These are phyloP conservation scores for Mechanitis messenoides DNA, from an alignment of 2,888 invertebrate species.

Conservation along the genomic window DNA sequence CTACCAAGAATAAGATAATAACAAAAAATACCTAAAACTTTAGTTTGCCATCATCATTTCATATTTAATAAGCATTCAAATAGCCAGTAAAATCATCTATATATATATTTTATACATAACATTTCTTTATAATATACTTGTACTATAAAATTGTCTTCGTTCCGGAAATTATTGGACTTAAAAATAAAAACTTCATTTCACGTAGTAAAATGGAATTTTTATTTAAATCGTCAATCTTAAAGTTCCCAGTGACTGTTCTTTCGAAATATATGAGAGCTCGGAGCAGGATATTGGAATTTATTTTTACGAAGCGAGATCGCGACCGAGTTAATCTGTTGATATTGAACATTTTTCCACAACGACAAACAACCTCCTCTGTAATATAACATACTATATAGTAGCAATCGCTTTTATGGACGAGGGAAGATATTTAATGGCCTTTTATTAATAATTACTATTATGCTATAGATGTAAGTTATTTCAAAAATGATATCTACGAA, in stretches of 20 bases:
- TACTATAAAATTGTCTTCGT: neutral
- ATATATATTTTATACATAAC: too few relatives aligned
- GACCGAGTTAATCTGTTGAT: conserved; percentile 54
- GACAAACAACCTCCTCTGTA: too few relatives aligned
- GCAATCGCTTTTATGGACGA: too few relatives aligned
- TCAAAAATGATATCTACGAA: too few relatives aligned
- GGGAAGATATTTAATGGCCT: too few relatives aligned
- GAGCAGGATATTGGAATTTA: conserved; percentile 41
- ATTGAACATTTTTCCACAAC: conserved; percentile 52
- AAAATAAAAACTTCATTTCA: neutral
- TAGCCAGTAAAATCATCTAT: neutral
- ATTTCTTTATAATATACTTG: too few relatives aligned
- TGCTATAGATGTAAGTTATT: too few relatives aligned
- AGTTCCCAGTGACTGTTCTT: conserved; percentile 62
- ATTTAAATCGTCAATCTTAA: conserved; percentile 38
- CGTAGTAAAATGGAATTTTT: neutral
- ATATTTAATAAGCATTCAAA: neutral
- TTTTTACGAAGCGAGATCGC: conserved; percentile 38
- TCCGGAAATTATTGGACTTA: neutral
- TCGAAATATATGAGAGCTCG: conserved; percentile 49
- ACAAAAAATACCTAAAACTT: too few relatives aligned
- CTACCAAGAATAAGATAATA: too few relatives aligned
- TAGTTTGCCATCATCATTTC: too few relatives aligned
- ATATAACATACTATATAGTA: too few relatives aligned
- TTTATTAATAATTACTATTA: too few relatives aligned